These are phyloP conservation scores for Leucophora obtusa DNA, from an alignment of 2,888 invertebrate genomes.

Conservation along the genomic window DNA sequence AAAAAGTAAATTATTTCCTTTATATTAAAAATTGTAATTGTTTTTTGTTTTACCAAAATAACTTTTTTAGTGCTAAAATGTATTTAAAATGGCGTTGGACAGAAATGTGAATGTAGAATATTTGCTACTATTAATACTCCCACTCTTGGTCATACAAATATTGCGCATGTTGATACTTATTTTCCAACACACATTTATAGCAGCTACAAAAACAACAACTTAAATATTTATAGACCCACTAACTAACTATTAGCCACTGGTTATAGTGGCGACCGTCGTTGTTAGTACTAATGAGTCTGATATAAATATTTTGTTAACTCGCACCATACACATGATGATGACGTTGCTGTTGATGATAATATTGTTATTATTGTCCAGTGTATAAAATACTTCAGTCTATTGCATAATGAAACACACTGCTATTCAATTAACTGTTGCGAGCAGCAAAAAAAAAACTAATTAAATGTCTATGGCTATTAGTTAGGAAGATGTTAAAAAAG, in stretches of 20 bases:
- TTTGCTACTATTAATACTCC: not conserved
- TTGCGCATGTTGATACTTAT: not conserved
- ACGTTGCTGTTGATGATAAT: not conserved
- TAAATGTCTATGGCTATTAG: not conserved
- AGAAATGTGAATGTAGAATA: not conserved
- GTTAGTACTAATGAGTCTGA: conserved; percentile 17
- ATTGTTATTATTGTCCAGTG: not conserved
- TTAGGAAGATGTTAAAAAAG: not conserved
- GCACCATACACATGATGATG: not conserved
- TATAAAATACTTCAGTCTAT: not conserved
- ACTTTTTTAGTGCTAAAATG: not conserved
- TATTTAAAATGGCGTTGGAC: not conserved
- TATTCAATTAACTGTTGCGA: not conserved
- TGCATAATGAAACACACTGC: not conserved
- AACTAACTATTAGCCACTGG: not conserved
- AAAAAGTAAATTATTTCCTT: too few species aligned
- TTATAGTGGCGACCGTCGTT: not conserved
- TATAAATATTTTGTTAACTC: conserved; percentile 9
- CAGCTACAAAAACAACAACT: conserved; percentile 21
- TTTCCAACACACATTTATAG: not conserved
- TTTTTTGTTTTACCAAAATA: not conserved
- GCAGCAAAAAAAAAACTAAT: not conserved
- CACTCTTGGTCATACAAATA: not conserved
- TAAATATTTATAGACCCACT: conserved; percentile 39
- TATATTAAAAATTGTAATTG: too few species aligned